phyloP scores from a whole-genome alignment of 1,140 invertebrate species.

The Parasteatoda tepidariorum region DNA sequence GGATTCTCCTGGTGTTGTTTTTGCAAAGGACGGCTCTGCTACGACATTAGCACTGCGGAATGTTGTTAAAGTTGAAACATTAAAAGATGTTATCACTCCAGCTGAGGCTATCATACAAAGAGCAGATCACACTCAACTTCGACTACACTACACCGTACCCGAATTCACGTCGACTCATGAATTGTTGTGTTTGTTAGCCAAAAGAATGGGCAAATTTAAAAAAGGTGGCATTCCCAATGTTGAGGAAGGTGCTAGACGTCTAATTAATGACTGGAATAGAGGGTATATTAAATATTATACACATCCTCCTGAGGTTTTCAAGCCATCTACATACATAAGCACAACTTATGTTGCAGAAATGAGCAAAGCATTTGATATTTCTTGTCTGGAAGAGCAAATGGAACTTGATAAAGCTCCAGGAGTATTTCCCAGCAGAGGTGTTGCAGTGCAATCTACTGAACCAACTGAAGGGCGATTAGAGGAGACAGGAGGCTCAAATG shows the following conservation, averaged over 20 bases:
- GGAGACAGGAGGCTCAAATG: neutral
- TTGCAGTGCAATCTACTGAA: conserved; percentile 1
- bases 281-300: conserved; percentile 64
- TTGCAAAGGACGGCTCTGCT: conserved; percentile 78
- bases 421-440: neutral
- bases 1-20: conserved; percentile 96
- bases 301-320: conserved; percentile 20
- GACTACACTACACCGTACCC: conserved; percentile 72
- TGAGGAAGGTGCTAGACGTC: conserved; percentile 81
- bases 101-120: conserved; percentile 88
- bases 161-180: conserved; percentile 72
- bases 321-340: conserved; percentile 74
- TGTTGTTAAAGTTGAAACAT: conserved; percentile 84
- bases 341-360: conserved; percentile 82
- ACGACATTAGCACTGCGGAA: conserved; percentile 83
- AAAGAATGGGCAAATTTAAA: conserved; percentile 84
- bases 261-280: conserved; percentile 94
- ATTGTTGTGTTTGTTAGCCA: conserved; percentile 88
- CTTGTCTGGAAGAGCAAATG: conserved; percentile 74
- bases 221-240: conserved; percentile 91
- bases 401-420: conserved; percentile 45
- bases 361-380: conserved; percentile 88
- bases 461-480: neutral
- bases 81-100: conserved; percentile 87
- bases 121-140: conserved; percentile 74